Evolutionary conservation across 2,797 vertebrate genomes (phyloP).

Genomic region (Squalus acanthias): DNA sequence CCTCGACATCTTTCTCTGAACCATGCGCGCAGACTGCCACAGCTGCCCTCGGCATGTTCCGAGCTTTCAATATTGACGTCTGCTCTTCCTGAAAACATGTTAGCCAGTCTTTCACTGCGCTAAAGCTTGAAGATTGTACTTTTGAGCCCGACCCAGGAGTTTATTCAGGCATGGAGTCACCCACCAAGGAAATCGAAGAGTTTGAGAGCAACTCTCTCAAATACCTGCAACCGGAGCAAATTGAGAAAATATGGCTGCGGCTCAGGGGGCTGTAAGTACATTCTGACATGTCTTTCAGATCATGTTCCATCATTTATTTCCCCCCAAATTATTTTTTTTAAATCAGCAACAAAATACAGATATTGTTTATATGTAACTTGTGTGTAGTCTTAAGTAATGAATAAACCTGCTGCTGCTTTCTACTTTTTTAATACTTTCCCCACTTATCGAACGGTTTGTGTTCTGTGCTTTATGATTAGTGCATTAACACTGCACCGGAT

Average conservation of each 20-base stretch:
- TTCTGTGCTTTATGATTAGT: not conserved
- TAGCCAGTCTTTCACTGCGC: slow-evolving; percentile 39
- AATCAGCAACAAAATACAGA: not conserved
- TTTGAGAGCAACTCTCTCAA: slow-evolving; percentile 96
- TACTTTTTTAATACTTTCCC: not conserved
- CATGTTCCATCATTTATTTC: not conserved
- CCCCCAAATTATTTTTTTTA: no score
- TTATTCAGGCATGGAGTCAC: slow-evolving; percentile 87
- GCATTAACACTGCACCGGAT: not conserved
- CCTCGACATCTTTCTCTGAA: slow-evolving; percentile 41
- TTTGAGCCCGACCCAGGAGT: slow-evolving; percentile 38
- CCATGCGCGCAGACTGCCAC: no score
- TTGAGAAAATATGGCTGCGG: slow-evolving; percentile 97
- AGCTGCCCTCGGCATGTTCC: slow-evolving; percentile 42
- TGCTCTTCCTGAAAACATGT: slow-evolving; percentile 40
- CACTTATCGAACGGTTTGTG: not conserved
- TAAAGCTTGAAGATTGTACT: slow-evolving; percentile 44
- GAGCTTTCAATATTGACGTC: slow-evolving; percentile 30
- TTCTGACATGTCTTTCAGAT: slow-evolving; percentile 20
- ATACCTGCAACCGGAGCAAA: slow-evolving; percentile 93
- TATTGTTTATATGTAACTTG: not conserved
- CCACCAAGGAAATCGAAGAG: slow-evolving; percentile 97
- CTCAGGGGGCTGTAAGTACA: slow-evolving; percentile 93
- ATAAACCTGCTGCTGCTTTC: not conserved
- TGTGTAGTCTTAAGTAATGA: not conserved